Base-by-base conservation (phyloP, 2,888 invertebrate genomes). In the Escarpia spicata region DNA sequence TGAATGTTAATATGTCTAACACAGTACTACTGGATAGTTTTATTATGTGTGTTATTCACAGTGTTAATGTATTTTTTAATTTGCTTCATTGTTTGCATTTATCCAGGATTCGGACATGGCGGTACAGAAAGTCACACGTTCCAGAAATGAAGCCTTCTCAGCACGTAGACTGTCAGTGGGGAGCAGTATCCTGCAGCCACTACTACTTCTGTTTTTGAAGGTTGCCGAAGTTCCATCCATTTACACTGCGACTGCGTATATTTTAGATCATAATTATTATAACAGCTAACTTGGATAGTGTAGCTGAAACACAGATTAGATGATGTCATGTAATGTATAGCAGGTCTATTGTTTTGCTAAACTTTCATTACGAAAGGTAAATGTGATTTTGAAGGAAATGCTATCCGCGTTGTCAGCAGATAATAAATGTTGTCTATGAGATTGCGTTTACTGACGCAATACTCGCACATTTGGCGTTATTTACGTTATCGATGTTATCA, bases 111-210 rank as follows among this genome's bases (percentile, higher is more conserved):
- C 91, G 94, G 94, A 52, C 93, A 93, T 90, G 94, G 94, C 37
- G 94, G 94, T 12, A 92, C 94, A 10, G 94, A 94, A 90, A 94
- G 94, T 90, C 94, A 94, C 58, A 93, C 92, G n/a, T 93, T 92
- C 92, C 91, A 89, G 43, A 44, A 93, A 89, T 44, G 12, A 43
- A 60, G 43, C 37, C 19, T n/a, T 75, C 75, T 75, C 75, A 75
- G 6, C 75, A 75, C 19, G 19, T n/a, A 26, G 19, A 75, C 75
- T 75, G n/a, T 75, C 26, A 26, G 3, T 19, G 1, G 75, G n/a
- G 26, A 75, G 19, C 19, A 26, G 19, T 26, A 26, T 26, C 19
- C 26, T 3, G 75, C n/a, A 26, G 26, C 75, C 26, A 75, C n/a
- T 75, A 26, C 19, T 75, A 75, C 6, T 75, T 75, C 3, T 6